A percentile compares a stretch with the other conserved stretches of the same genome.
Evolutionary conservation across 2,113 vertebrate species (phyloP).

Genomic region (Ibidorhyncha struthersii): DNA sequence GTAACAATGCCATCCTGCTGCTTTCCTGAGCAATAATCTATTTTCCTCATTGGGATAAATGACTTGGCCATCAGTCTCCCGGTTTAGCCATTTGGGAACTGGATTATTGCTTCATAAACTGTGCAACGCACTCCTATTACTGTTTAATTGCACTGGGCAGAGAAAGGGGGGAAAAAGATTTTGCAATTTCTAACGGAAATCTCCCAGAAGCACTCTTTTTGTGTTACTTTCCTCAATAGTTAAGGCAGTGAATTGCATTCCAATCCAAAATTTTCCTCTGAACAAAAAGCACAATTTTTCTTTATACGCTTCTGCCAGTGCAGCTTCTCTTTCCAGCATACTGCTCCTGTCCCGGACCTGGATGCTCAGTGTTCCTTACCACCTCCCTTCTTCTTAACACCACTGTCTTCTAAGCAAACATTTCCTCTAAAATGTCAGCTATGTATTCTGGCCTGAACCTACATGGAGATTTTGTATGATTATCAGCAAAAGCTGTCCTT

Average conservation of each 20-base stretch:
- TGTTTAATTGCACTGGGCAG: constrained; percentile 65
- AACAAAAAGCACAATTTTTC: constrained; percentile 33
- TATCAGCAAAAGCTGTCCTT: background rate
- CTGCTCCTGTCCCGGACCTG: constrained; percentile 7
- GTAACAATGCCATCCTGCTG: constrained; percentile 46
- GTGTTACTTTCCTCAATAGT: constrained; percentile 22
- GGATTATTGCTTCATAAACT: constrained; percentile 76
- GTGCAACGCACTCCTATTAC: constrained; percentile 63
- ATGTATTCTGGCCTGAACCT: background rate
- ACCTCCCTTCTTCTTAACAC: background rate
- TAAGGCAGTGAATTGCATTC: constrained; percentile 15
- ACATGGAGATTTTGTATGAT: background rate
- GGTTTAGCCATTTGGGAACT: constrained; percentile 68
- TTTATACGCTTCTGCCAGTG: background rate
- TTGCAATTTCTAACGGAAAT: constrained; percentile 48
- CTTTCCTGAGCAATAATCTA: constrained; percentile 65
- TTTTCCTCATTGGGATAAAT: constrained; percentile 72
- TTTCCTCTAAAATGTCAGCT: constrained; percentile 9
- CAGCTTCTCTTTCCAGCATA: constrained; percentile 23
- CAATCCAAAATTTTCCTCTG: constrained; percentile 21
- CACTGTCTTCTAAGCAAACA: background rate
- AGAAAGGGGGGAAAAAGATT: constrained; percentile 54
- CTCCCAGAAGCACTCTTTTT: constrained; percentile 31
- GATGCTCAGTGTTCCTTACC: constrained; percentile 18
- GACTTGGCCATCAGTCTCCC: constrained; percentile 70